Evolutionary conservation across 2,888 invertebrate genomes (phyloP).

Genomic region (Leptura quadrifasciata): DNA sequence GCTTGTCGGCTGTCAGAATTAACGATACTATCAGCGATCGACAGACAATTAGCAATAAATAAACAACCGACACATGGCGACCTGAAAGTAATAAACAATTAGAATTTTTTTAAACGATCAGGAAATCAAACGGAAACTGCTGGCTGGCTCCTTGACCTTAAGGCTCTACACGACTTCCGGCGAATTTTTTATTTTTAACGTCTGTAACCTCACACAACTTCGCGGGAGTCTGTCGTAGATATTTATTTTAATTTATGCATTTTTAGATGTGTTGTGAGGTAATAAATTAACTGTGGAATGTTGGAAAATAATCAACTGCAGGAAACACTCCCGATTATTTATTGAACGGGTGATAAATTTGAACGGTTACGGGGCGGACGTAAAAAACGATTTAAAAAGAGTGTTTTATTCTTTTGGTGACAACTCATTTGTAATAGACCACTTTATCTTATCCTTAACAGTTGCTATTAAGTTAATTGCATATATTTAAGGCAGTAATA

Average conservation of each 20-base stretch:
- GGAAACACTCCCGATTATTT: neutral
- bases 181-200: neutral
- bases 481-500: neutral
- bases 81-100: conserved; percentile 7
- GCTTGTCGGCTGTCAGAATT: neutral
- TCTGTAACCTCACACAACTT: neutral
- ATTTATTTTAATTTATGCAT: neutral
- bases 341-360: neutral
- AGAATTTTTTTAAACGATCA: neutral
- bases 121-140: conserved; percentile 4
- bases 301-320: neutral
- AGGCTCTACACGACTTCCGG: neutral
- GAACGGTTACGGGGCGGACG: neutral
- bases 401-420: too few relatives aligned
- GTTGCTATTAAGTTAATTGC: neutral
- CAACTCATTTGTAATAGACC: neutral
- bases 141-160: neutral
- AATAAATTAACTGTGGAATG: neutral
- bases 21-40: neutral
- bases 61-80: neutral
- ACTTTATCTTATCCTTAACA: neutral
- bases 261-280: neutral
- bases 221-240: neutral
- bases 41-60: neutral
- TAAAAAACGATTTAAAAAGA: too few relatives aligned